Base-by-base conservation (phyloP, 2,113 vertebrate genomes). In the Seriola dumerili region DNA sequence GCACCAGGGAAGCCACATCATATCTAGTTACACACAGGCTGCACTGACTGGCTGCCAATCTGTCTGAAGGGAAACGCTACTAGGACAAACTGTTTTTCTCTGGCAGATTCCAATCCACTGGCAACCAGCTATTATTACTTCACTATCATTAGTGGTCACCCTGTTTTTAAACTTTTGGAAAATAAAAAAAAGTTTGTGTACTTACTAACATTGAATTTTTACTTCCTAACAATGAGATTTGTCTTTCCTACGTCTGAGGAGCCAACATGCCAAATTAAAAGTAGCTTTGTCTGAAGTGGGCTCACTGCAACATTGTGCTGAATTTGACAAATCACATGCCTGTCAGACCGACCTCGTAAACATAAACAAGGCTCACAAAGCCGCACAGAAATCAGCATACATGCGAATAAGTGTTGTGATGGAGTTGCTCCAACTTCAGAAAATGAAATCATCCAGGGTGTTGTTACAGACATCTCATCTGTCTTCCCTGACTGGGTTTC, bases 21-120 rank as follows among this genome's bases (percentile, higher is more conserved):
- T 85, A 90, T 95, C 90, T 52, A 44, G 76, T 94, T 94, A 85
- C 91, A 86, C 78, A 63, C 86, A 87, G 75, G 64, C 81, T 86
- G 81, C 55, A 48, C 79, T 54, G 87, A 89, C 80, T 90, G 87
- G 81, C 92, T 83, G 90, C 88, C 93, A 92, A 86, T 63, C 50
- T 9, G 85, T 87, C 91, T 91, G 88, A 84, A 42, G 84, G 86
- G 83, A 92, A 85, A 85, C 11, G n/a, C 76, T 62, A 65, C 72
- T 10, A 32, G 86, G 79, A 86, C 86, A 91, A 85, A 88, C 65
- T 81, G 80, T 90, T 87, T 86, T 78, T 59, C 69, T 65, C 54
- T 42, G 6, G 32, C 65, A 58, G 69, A 87, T 87, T 86, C 89
- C 81, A 66, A 23, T 78, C 46, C 36, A 50, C 52, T 80, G 40